Evolutionary conservation across 2,888 invertebrate species (phyloP), one percentile per base, ranked within the genome.

Genomic region (Rambutsinella grinnellia): DNA sequence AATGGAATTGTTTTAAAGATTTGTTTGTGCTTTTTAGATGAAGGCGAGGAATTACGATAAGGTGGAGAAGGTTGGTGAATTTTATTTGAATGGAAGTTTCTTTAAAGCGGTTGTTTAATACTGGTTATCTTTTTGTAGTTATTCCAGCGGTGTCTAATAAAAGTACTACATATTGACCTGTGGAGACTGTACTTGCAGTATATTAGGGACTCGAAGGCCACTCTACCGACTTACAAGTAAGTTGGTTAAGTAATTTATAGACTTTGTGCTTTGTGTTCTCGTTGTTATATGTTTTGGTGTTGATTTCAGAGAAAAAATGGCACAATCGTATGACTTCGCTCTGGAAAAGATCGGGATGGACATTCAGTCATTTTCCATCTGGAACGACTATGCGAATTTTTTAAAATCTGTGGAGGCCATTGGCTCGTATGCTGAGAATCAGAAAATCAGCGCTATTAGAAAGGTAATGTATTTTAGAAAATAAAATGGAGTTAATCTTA

Each of bases 51-150:
- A 97, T 89, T 99, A 94, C 90, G 99, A 99, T 88, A 94, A 94
- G 87, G 99, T 99, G 53, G 99, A 99, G 91, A 97, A 98, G 93
- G 96, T 96, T n/a, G n/a, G n/a, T n/a, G n/a, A n/a, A n/a, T n/a
- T n/a, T n/a, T n/a, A n/a, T n/a, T n/a, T n/a, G n/a, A n/a, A n/a
- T n/a, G n/a, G n/a, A n/a, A n/a, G n/a, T n/a, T n/a, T n/a, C n/a
- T n/a, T n/a, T n/a, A n/a, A n/a, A n/a, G n/a, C n/a, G n/a, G n/a
- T n/a, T n/a, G n/a, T n/a, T n/a, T n/a, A n/a, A n/a, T n/a, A n/a
- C n/a, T n/a, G n/a, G n/a, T n/a, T n/a, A n/a, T n/a, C n/a, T n/a
- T n/a, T n/a, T 56, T 85, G 85, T 89, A 97, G 94, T 90, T 99
- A 83, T 99, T 99, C 89, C 96, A 97, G 90, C 90, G 98, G 83